Evolutionary conservation across 2,888 invertebrate genomes (phyloP), one percentile per base, ranked within the genome.

Genomic region (Quadriops clusia): DNA sequence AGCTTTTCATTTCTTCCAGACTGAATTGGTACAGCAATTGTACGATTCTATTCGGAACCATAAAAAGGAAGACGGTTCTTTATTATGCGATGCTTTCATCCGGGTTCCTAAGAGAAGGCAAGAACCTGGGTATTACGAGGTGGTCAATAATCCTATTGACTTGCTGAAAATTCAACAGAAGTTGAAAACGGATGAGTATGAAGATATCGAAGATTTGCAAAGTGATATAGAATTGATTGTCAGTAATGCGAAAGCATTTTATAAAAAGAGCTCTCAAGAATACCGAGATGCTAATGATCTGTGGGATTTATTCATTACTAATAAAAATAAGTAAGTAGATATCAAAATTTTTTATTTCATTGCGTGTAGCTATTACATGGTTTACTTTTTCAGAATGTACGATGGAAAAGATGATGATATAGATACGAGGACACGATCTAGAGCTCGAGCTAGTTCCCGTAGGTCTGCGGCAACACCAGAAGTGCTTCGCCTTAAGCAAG

Each of bases 141-240:
- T 90, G 18, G 90, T 98, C 2, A 73, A 77, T 5, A 87, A 87
- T 54, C 97, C 97, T 2, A 97, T 98, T 53, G 97, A 98, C 60
- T 68, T 98, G 51, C 63, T 94, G 22, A 77, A 85, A 60, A 90
- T 98, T 3, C 94, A 95, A 58, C 94, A 94, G 54, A 97, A 95
- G 58, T 63, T 97, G 6, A 94, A 93, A 71, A 93, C 89, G 0
- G 95, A 97, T 47, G 93, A 94, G 31, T 98, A 98, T 59, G 83
- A 85, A 44, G 90, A 91, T 54, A 72, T 95, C 43, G 91, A 93
- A 16, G 90, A 93, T 51, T 65, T 98, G 37, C 77, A 87, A 20
- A 71, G 74, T 5, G 97, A 98, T 56, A 76, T 98, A 43, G 86
- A 91, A 51, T 67, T 94, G 17, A 71, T 98, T 49, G 81, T 94